These are phyloP conservation scores for Leptinotarsa haldemani DNA, from an alignment of 2,888 invertebrate species.

Conservation along the genomic window DNA sequence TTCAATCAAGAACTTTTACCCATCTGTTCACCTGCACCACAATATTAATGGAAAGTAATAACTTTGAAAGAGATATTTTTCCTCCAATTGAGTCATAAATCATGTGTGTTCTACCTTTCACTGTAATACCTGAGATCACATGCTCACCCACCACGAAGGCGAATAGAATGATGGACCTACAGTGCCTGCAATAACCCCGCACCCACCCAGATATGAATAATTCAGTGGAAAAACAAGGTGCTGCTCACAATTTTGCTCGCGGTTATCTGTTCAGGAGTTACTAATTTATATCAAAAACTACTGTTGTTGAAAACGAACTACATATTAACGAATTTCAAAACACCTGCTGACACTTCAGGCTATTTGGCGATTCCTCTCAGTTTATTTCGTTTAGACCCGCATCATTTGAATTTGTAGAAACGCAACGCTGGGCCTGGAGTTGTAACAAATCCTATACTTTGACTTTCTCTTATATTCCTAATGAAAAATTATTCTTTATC, in stretches of 20 bases:
- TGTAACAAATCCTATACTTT: no score
- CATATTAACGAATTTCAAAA: conserved; percentile 5
- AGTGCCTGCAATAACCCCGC: conserved; percentile 15
- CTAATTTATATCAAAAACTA: conserved; percentile 49
- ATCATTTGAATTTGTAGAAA: neutral
- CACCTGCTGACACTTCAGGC: conserved; percentile 17
- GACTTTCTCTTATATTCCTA: no score
- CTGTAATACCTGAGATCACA: conserved; percentile 4
- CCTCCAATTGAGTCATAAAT: conserved; percentile 7
- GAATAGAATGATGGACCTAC: neutral
- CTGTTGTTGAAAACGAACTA: conserved; percentile 37
- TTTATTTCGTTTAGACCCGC: neutral
- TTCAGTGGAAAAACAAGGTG: conserved; percentile 56
- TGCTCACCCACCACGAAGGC: neutral
- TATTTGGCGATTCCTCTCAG: neutral
- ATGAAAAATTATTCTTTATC: no score
- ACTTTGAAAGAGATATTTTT: neutral
- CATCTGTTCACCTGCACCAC: no score
- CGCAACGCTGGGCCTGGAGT: no score
- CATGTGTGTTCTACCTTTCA: neutral
- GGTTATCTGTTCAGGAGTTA: conserved; percentile 51
- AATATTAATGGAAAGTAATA: neutral
- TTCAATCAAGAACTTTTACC: no score
- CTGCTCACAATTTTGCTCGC: conserved; percentile 53
- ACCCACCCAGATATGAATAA: conserved; percentile 53